Evolutionary conservation across 2,888 invertebrate species (phyloP), one percentile per base, ranked within the genome.

Genomic region (Tiliacea aurago): DNA sequence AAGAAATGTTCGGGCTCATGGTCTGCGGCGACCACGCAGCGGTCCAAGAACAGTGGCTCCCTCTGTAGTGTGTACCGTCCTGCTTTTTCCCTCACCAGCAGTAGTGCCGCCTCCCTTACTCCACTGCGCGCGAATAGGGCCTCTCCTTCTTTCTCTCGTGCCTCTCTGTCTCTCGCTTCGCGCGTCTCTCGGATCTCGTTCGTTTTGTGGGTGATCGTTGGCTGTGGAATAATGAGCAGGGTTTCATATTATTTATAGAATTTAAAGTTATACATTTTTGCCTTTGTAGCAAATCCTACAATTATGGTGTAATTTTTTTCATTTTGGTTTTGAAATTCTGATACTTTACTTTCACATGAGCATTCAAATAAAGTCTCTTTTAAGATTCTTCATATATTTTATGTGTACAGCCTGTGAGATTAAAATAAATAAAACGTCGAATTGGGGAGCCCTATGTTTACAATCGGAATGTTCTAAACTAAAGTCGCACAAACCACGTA

Each of bases 1-100:
- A 99, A 99, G 94, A 99, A 99, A 93, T 99, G 99, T 92, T 99
- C 98, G 92, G 98, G 98, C 88, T 99, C 99, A 76, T 98, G 98
- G 93, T 99, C 99, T 69, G 98, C 98, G 70, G 98, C 98, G 73
- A 99, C 98, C 83, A 99, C 98, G 94, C 99, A 99, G 89, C 98
- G 97, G 93, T 99, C 99, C 90, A 99, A 96, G 94, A 98, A 98
- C 85, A 99, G 97, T 53, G 99, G 99, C 92, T 99, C 99, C 96
- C 99, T 97, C 87, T 99, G 97, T 86, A 98, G 96, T 55, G 98
- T 98, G 92, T 98, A 98, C 86, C 99, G 97, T 71, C 98, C 98
- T 85, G 98, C 98, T 94, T 99, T 99, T 94, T 99, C 99, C 91
- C 98, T 97, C 72, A 99, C 98, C 62, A 99, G 96, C 72, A 99